phyloP scores from a whole-genome alignment of 1,140 invertebrate species.

The Cydia amplana region DNA sequence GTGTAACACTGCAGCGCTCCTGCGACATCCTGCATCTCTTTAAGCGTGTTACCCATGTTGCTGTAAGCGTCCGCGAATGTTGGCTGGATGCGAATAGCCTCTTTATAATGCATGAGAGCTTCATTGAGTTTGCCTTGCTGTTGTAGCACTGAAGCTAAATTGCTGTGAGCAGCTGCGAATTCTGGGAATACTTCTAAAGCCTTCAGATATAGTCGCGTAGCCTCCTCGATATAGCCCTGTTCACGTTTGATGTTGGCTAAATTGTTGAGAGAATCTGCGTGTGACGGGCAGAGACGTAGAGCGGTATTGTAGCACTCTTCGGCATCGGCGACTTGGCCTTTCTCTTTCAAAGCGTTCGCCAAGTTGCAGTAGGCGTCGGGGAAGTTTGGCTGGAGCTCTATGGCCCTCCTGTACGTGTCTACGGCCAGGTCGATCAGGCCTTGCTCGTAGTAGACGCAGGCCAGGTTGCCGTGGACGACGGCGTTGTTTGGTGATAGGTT shows the following conservation, averaged over 20 bases:
- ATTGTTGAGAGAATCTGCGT: conserved; percentile 99
- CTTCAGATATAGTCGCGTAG: conserved; percentile 96
- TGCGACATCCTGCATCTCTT: conserved; percentile 99
- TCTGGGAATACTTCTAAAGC: conserved; percentile 97
- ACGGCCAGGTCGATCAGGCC: conserved; percentile 98
- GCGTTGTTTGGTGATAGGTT: conserved; percentile 99
- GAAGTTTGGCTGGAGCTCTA: conserved; percentile 99
- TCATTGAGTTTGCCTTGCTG: conserved; percentile 98
- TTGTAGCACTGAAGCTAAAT: conserved; percentile 98
- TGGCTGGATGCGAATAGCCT: conserved; percentile 97
- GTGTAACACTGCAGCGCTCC: conserved; percentile 98
- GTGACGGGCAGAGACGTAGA: conserved; percentile 94
- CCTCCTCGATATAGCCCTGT: conserved; percentile 97
- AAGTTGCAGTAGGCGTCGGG: conserved; percentile 99
- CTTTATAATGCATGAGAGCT: conserved; percentile 99
- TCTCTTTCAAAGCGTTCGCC: conserved; percentile 99
- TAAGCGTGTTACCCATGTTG: conserved; percentile 99
- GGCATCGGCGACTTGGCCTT: conserved; percentile 96
- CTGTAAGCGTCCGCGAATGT: conserved; percentile 98
- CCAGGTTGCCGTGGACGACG: conserved; percentile 98
- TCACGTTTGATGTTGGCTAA: conserved; percentile 94
- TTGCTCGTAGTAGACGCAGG: conserved; percentile 99
- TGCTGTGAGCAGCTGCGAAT: conserved; percentile 99
- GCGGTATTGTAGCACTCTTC: conserved; percentile 99
- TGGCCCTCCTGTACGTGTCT: conserved; percentile 97